These are phyloP conservation scores for Machimus atricapillus DNA, from an alignment of 2,888 invertebrate species.

Conservation along the genomic window DNA sequence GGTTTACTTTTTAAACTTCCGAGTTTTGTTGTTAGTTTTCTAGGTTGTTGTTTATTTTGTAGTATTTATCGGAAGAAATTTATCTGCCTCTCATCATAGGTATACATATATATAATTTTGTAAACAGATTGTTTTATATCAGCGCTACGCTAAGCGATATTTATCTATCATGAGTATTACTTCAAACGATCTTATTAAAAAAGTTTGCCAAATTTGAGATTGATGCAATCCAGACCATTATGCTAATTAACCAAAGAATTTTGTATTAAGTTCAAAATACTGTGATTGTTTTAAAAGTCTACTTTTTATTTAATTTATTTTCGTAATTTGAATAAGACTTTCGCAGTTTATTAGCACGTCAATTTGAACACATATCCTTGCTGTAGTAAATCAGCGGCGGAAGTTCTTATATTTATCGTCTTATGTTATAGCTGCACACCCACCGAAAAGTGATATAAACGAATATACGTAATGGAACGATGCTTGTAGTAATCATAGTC, in stretches of 20 bases:
- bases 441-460: neutral
- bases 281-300: neutral
- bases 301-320: neutral
- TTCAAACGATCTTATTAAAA: neutral
- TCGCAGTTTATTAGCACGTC: neutral
- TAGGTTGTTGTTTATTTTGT: slow-evolving; percentile 20
- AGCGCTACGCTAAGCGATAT: neutral
- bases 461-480: neutral
- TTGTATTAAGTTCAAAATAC: neutral
- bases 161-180: neutral
- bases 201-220: neutral
- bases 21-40: slow-evolving; percentile 12
- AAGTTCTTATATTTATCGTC: neutral
- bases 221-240: neutral
- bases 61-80: neutral
- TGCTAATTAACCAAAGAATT: neutral
- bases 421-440: neutral
- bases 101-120: neutral
- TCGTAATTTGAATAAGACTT: neutral
- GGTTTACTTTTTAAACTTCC: neutral
- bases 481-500: neutral
- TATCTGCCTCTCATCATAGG: neutral
- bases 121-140: neutral
- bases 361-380: neutral
- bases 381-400: neutral